Conservation (phyloP, 2,113 vertebrate species). For the Pyxicephalus adspersus region DNA sequence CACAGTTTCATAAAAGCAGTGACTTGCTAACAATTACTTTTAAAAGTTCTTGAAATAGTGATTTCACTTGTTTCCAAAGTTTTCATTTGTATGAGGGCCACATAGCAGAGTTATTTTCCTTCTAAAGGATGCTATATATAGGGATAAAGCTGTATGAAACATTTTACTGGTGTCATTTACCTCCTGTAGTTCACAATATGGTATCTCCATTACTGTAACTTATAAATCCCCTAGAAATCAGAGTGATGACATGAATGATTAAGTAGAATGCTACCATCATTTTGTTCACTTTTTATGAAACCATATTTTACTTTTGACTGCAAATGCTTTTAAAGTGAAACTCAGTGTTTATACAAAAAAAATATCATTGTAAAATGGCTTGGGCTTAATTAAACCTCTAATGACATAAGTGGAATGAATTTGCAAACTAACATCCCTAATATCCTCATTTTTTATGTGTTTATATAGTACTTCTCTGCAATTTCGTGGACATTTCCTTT, state of each 20-base stretch:
- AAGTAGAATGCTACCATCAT: neutral
- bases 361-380: no score
- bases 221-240: neutral
- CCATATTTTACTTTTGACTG: no score
- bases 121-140: neutral
- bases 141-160: neutral
- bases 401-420: no score
- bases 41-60: neutral
- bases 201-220: neutral
- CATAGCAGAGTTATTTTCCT: neutral
- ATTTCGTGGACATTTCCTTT: no score
- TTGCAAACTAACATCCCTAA: no score
- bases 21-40: no score
- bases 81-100: neutral
- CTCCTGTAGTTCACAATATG: neutral
- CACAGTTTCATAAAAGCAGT: no score
- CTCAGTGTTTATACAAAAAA: no score
- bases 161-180: conserved; percentile 5
- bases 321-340: no score
- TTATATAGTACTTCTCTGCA: no score
- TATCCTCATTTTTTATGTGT: no score
- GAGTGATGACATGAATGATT: neutral
- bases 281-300: neutral
- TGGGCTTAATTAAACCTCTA: no score
- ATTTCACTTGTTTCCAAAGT: neutral